Conservation (phyloP, 2,888 invertebrate species). For the Phyllotreta striolata region DNA sequence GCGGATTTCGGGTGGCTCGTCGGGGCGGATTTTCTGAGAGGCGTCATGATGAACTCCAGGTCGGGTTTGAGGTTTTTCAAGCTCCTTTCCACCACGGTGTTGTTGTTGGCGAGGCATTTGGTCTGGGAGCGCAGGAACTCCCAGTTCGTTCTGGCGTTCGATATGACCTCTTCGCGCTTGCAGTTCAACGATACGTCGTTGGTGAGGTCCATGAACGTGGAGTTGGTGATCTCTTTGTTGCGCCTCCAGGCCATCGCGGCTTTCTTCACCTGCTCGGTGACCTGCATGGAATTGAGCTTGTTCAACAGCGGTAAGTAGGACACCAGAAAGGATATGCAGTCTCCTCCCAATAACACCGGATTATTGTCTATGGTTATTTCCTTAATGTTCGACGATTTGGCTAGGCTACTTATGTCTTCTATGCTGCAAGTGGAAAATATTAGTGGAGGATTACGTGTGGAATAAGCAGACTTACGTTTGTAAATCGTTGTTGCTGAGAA, state of each 20-base stretch:
- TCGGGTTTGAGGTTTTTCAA: conserved; percentile 57
- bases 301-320: conserved; percentile 79
- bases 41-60: conserved; percentile 59
- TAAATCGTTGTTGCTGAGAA: conserved; percentile 83
- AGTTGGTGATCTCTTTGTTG: conserved; percentile 77
- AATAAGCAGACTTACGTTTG: conserved; percentile 62
- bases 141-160: conserved; percentile 88
- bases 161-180: conserved; percentile 82
- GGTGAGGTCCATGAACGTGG: conserved; percentile 71
- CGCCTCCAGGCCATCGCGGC: conserved; percentile 83
- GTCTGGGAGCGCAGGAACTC: conserved; percentile 75
- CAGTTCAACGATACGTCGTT: conserved; percentile 67
- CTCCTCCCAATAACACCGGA: conserved; percentile 81
- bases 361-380: conserved; percentile 90
- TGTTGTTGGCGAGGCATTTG: conserved; percentile 64
- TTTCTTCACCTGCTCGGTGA: conserved; percentile 76
- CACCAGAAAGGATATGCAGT: conserved; percentile 82
- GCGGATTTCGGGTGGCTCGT: conserved; percentile 34
- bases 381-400: conserved; percentile 76
- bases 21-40: conserved; percentile 51
- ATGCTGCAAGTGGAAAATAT: conserved; percentile 62
- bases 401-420: conserved; percentile 85
- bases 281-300: conserved; percentile 78
- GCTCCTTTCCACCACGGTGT: conserved; percentile 52
- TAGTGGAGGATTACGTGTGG: conserved; percentile 8